Conservation (phyloP, 2,888 invertebrate genomes). For the Oscheius onirici region DNA sequence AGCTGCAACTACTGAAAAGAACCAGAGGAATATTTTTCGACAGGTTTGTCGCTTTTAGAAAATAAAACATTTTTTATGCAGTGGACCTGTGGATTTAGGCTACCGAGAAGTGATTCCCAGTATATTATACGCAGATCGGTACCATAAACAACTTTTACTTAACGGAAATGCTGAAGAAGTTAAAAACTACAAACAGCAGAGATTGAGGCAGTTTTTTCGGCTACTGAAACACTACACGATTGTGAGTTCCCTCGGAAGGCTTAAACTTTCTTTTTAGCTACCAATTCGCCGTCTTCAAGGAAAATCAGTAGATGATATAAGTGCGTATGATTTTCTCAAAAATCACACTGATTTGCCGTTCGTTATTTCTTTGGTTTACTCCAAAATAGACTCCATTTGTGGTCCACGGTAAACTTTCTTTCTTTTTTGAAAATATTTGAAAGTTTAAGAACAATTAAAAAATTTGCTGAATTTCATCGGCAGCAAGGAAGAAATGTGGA, state of each 20-base stretch:
- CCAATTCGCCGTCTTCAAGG: slow-evolving; percentile 5
- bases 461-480: slow-evolving; percentile 2
- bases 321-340: slow-evolving; percentile 11
- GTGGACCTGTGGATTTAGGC: slow-evolving; percentile 15
- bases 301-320: slow-evolving; percentile 10
- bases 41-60: background rate
- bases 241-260: background rate
- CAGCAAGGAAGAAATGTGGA: slow-evolving; percentile 3
- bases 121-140: slow-evolving; percentile 1
- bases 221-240: slow-evolving; percentile 5
- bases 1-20: background rate
- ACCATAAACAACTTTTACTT: slow-evolving; percentile 4
- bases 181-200: background rate
- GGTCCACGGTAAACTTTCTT: background rate
- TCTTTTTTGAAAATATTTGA: background rate
- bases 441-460: slow-evolving; percentile 9
- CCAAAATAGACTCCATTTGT: slow-evolving; percentile 11
- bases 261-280: background rate
- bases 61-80: background rate
- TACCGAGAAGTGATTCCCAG: slow-evolving; percentile 18
- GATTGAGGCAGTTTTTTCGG: background rate
- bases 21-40: slow-evolving; percentile 24
- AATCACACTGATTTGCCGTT: slow-evolving; percentile 11
- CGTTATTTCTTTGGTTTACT: slow-evolving; percentile 15
- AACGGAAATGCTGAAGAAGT: slow-evolving; percentile 2